Evolutionary conservation across 2,113 vertebrate genomes (phyloP).

Genomic region (Paraplagusia blochii): DNA sequence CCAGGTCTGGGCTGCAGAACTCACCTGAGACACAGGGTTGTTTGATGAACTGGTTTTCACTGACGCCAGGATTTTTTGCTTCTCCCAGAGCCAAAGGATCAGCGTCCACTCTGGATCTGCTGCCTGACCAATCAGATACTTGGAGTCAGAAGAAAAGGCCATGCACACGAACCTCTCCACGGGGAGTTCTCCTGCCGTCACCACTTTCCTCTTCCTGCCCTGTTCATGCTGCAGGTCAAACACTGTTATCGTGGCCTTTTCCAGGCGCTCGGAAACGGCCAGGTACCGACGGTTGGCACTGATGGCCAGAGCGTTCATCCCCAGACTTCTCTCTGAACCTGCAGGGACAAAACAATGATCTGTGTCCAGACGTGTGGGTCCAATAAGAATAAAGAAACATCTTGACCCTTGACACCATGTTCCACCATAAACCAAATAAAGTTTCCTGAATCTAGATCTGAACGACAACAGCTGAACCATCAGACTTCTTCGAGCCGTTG

Average conservation of each 20-base stretch:
- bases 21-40: constrained; percentile 82
- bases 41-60: constrained; percentile 65
- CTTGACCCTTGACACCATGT: no score
- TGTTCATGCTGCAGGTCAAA: constrained; percentile 82
- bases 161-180: constrained; percentile 77
- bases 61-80: constrained; percentile 81
- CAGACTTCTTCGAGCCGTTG: no score
- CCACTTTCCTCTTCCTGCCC: constrained; percentile 77
- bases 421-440: no score
- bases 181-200: constrained; percentile 70
- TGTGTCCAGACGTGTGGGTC: no score
- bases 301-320: constrained; percentile 82
- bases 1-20: no score
- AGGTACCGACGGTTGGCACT: constrained; percentile 84
- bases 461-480: no score
- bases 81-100: constrained; percentile 90
- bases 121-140: constrained; percentile 82
- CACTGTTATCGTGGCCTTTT: constrained; percentile 80
- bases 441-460: no score
- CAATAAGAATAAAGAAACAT: no score
- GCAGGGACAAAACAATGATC: no score
- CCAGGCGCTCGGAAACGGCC: constrained; percentile 82
- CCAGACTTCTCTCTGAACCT: constrained; percentile 84
- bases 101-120: constrained; percentile 81
- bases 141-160: constrained; percentile 91